Conservation (phyloP, 2,113 vertebrate species). For the Thamnophis sirtalis region DNA sequence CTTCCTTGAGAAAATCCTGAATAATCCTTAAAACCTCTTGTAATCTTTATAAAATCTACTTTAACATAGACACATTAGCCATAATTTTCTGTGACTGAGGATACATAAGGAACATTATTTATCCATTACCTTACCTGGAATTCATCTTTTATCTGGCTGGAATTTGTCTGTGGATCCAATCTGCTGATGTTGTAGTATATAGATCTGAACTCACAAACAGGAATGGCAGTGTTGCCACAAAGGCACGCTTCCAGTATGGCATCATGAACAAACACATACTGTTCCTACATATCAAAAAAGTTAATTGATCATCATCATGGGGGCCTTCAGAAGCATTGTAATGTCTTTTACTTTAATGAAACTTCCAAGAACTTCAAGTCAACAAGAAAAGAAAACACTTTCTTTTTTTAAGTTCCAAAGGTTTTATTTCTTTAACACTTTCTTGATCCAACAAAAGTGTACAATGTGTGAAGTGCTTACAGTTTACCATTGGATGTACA, state of each 20-base stretch:
- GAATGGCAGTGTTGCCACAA: constrained; percentile 95
- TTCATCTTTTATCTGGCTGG: constrained; percentile 98
- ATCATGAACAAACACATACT: constrained; percentile 96
- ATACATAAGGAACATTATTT: not conserved
- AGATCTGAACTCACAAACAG: constrained; percentile 95
- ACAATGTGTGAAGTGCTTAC: not conserved
- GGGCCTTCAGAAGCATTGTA: not conserved
- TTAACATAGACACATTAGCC: constrained; percentile 19
- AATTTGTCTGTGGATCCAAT: constrained; percentile 95
- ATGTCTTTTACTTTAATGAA: constrained; percentile 1
- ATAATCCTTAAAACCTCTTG: not conserved
- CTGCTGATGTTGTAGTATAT: constrained; percentile 98
- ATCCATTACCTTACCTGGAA: constrained; percentile 81
- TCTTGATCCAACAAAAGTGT: not conserved
- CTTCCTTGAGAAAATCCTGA: not conserved
- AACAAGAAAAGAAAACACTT: not conserved
- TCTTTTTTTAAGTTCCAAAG: too few relatives aligned
- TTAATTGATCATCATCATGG: not conserved
- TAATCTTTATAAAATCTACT: not conserved
- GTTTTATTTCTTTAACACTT: too few relatives aligned
- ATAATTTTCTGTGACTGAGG: not conserved
- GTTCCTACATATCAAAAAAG: constrained; percentile 77
- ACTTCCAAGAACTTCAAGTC: not conserved
- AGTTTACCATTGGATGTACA: not conserved
- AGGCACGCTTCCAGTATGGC: constrained; percentile 97